phyloP scores from a whole-genome alignment of 2,888 invertebrate species.

The Leistus spinibarbis region DNA sequence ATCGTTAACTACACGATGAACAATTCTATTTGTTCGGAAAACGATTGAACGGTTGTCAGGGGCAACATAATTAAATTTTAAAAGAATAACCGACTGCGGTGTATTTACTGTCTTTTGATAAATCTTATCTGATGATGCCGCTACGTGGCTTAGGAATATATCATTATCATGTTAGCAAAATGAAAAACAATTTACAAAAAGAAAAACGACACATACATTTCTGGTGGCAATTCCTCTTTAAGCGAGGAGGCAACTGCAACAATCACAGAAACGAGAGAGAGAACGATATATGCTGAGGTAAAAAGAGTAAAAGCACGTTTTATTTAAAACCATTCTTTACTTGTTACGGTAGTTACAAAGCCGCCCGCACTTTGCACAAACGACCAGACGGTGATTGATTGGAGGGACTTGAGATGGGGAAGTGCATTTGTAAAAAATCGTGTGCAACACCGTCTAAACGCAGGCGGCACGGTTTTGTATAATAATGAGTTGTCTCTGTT shows the following conservation, averaged over 20 bases:
- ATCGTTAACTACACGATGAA: neutral
- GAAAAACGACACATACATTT: neutral
- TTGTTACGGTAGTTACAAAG: slow-evolving; percentile 39
- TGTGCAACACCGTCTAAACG: slow-evolving; percentile 21
- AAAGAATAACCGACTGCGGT: neutral
- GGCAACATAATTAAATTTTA: neutral
- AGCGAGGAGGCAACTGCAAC: slow-evolving; percentile 5
- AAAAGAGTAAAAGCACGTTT: neutral
- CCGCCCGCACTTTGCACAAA: slow-evolving; percentile 31
- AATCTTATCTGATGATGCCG: neutral
- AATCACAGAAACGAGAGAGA: slow-evolving; percentile 27
- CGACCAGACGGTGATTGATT: slow-evolving; percentile 14
- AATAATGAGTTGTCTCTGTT: slow-evolving; percentile 38
- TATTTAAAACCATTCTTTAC: slow-evolving; percentile 40
- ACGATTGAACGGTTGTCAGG: neutral
- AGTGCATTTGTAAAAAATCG: slow-evolving; percentile 13
- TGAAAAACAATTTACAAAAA: neutral
- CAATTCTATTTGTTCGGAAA: neutral
- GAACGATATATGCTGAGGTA: slow-evolving; percentile 16
- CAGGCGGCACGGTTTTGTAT: slow-evolving; percentile 36
- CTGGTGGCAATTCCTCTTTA: neutral
- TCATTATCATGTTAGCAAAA: neutral
- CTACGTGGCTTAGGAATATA: neutral
- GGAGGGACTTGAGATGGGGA: neutral
- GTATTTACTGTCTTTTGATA: neutral